These are phyloP conservation scores for Leptothorax acervorum DNA, from an alignment of 2,888 invertebrate species.

Conservation along the genomic window DNA sequence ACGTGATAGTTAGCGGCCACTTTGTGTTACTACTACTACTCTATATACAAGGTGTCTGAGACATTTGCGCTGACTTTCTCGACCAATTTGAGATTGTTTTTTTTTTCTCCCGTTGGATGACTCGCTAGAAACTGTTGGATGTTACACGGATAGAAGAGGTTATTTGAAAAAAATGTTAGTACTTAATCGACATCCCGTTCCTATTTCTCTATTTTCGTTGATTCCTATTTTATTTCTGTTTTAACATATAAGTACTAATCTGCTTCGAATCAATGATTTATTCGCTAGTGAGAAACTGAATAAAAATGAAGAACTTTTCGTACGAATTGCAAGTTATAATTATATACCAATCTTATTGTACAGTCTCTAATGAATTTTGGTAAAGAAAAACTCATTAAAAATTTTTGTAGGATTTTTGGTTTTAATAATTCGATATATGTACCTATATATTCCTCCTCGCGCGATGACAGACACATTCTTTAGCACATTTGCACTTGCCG, in stretches of 20 bases:
- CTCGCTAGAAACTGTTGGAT: background rate
- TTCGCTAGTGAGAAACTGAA: background rate
- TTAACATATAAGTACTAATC: background rate
- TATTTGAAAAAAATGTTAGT: background rate
- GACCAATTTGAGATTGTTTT: background rate
- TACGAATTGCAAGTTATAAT: background rate
- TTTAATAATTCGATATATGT: background rate
- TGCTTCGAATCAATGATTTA: background rate
- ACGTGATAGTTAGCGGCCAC: constrained; percentile 33
- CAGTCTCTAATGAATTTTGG: background rate
- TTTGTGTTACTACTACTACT: background rate
- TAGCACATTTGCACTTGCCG: background rate
- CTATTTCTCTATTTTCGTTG: background rate
- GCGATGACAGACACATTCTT: background rate
- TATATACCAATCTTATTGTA: background rate
- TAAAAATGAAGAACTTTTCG: background rate
- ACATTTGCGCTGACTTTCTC: background rate
- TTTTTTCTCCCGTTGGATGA: background rate
- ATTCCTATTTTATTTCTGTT: background rate
- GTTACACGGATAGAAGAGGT: background rate
- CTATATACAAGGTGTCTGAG: background rate
- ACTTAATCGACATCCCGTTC: background rate
- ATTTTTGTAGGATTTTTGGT: background rate
- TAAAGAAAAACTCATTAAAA: background rate
- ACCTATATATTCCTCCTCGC: background rate